Evolutionary conservation across 2,888 invertebrate species (phyloP).

Genomic region (Spicauda simplicius): DNA sequence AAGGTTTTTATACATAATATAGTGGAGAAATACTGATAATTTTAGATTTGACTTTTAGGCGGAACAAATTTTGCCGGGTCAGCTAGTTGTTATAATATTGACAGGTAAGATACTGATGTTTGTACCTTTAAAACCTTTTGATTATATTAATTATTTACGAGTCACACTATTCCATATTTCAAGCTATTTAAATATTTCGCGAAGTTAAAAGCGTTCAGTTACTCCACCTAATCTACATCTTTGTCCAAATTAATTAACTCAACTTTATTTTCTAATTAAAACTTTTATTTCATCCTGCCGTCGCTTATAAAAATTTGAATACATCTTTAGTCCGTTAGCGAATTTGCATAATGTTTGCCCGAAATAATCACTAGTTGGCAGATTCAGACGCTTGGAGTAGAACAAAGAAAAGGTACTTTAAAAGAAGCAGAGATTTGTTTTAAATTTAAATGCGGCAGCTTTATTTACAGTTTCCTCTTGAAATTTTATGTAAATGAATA

Average conservation of each 20-base stretch:
- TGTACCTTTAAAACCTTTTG: no score
- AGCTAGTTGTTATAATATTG: no score
- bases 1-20: no score
- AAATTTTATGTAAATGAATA: slow-evolving; percentile 37
- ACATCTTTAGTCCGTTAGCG: slow-evolving; percentile 15
- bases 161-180: no score
- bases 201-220: background rate
- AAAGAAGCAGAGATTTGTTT: slow-evolving; percentile 34
- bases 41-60: no score
- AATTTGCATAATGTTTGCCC: slow-evolving; percentile 32
- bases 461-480: slow-evolving; percentile 31
- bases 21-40: no score
- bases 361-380: slow-evolving; percentile 27
- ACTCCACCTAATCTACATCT: slow-evolving; percentile 13
- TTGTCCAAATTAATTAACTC: slow-evolving; percentile 15
- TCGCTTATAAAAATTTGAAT: slow-evolving; percentile 29
- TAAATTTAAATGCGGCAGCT: slow-evolving; percentile 34
- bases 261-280: slow-evolving; percentile 30
- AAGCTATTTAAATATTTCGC: background rate
- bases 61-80: no score
- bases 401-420: background rate
- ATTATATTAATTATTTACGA: no score
- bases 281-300: slow-evolving; percentile 24
- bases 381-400: background rate
- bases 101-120: no score